A percentile compares a stretch with the other conserved stretches of the same genome.
Evolutionary conservation across 2,888 invertebrate genomes (phyloP).

Genomic region (Adineta ricciae): DNA sequence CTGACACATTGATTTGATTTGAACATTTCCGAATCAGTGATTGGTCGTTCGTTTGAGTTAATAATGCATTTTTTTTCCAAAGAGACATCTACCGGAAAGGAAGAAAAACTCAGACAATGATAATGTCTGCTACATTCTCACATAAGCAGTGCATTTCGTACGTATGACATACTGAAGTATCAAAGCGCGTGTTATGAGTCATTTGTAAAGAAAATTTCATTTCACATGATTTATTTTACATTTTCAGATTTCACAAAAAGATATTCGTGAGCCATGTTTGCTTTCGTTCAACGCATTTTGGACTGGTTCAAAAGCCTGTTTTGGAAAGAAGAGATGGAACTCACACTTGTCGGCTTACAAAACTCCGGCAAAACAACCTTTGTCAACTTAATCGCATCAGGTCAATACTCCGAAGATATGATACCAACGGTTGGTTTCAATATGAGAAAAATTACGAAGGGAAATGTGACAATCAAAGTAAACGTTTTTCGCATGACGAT

Average conservation of each 20-base stretch:
- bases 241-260: neutral
- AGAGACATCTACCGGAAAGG: neutral
- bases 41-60: neutral
- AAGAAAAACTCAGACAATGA: neutral
- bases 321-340: constrained; percentile 99
- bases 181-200: neutral
- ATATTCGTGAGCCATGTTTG: constrained; percentile 56
- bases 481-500: constrained; percentile 44
- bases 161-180: neutral
- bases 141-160: no score
- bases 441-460: constrained; percentile 98
- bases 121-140: neutral
- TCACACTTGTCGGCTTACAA: constrained; percentile 93
- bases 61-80: neutral
- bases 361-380: constrained; percentile 99
- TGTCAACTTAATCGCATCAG: constrained; percentile 99
- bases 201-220: neutral
- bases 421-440: constrained; percentile 99
- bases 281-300: constrained; percentile 89
- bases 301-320: constrained; percentile 99
- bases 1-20: neutral
- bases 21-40: neutral
- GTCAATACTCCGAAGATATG: constrained; percentile 99
- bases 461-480: constrained; percentile 94
- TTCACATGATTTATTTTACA: neutral